phyloP scores from a whole-genome alignment of 2,113 vertebrate genomes.

The Morone chrysops region DNA sequence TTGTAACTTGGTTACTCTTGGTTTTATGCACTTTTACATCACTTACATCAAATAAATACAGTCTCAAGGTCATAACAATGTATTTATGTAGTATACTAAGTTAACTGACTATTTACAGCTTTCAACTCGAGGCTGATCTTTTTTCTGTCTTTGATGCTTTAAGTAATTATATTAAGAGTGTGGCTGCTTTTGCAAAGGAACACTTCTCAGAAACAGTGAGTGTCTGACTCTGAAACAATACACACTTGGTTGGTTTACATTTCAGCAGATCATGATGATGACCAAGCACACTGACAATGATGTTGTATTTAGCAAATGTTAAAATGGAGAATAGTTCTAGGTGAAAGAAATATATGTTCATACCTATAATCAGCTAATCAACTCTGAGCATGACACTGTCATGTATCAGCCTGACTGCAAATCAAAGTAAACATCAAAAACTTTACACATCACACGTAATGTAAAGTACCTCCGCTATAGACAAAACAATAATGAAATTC shows the following conservation, averaged over 20 bases:
- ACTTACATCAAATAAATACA: conserved; percentile 38
- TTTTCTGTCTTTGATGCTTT: conserved; percentile 20
- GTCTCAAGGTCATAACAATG: conserved; percentile 31
- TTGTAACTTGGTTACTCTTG: conserved; percentile 19
- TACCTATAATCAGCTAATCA: neutral
- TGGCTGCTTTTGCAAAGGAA: conserved; percentile 9
- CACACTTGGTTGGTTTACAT: neutral
- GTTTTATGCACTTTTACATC: conserved; percentile 35
- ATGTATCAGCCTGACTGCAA: neutral
- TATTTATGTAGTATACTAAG: conserved; percentile 29
- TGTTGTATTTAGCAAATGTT: neutral
- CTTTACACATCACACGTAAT: neutral
- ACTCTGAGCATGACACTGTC: neutral
- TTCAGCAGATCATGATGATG: conserved; percentile 4
- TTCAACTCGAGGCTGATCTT: conserved; percentile 15
- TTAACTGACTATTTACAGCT: conserved; percentile 26
- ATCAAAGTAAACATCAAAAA: conserved; percentile 10
- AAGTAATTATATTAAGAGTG: conserved; percentile 25
- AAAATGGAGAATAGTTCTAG: neutral
- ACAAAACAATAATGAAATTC: conserved; percentile 61
- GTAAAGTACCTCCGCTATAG: conserved; percentile 29
- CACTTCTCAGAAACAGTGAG: neutral
- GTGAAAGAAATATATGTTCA: neutral
- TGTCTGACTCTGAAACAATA: conserved; percentile 7
- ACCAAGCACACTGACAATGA: neutral